Evolutionary conservation across 2,888 invertebrate species (phyloP).

Genomic region (Apamea monoglypha): DNA sequence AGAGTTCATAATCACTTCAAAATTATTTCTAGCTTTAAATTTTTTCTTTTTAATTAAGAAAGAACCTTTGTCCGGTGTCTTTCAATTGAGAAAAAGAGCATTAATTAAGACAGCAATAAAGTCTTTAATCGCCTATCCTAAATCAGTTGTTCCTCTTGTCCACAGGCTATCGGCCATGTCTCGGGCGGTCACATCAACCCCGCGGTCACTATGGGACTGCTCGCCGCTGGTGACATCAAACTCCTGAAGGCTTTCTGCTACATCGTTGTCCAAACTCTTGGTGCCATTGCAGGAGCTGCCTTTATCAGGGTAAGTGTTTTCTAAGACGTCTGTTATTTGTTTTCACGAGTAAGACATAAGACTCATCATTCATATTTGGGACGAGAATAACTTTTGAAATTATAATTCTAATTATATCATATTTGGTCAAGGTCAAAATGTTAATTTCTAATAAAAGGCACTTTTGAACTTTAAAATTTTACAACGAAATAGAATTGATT

Average conservation of each 20-base stretch:
- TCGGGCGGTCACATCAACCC: slow-evolving; percentile 98
- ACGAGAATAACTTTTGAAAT: not conserved
- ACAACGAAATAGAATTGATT: too few relatives aligned
- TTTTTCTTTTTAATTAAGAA: too few relatives aligned
- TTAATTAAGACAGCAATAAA: not conserved
- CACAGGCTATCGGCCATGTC: slow-evolving; percentile 95
- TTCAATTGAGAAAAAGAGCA: not conserved
- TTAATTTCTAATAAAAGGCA: too few relatives aligned
- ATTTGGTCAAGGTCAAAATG: too few relatives aligned
- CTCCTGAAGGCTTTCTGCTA: slow-evolving; percentile 95
- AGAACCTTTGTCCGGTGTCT: too few relatives aligned
- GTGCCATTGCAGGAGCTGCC: slow-evolving; percentile 95
- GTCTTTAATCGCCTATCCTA: not conserved
- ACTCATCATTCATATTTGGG: not conserved
- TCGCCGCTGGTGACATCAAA: slow-evolving; percentile 95
- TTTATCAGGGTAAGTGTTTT: slow-evolving; percentile 91
- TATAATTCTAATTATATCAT: not conserved
- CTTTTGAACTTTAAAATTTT: too few relatives aligned
- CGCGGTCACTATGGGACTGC: slow-evolving; percentile 95
- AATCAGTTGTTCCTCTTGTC: slow-evolving; percentile 67
- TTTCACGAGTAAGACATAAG: not conserved
- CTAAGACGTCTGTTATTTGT: not conserved
- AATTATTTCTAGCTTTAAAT: not conserved
- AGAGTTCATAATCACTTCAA: not conserved
- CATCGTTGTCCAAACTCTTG: slow-evolving; percentile 94